These are phyloP conservation scores for Teleogryllus oceanicus DNA, from an alignment of 2,888 invertebrate genomes.

Conservation along the genomic window DNA sequence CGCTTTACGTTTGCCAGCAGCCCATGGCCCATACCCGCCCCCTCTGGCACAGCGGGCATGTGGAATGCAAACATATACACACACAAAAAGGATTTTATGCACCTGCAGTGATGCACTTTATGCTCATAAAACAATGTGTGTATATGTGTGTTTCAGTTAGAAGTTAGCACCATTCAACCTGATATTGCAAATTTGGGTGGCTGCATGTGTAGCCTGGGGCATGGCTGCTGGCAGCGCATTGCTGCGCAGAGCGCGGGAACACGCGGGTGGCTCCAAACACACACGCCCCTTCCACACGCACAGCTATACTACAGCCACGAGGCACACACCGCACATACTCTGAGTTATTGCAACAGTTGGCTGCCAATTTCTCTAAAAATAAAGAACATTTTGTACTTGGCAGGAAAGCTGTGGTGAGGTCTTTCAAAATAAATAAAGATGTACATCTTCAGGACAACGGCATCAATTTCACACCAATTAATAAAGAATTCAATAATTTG, in stretches of 20 bases:
- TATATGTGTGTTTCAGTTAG: not conserved
- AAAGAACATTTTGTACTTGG: constrained; percentile 35
- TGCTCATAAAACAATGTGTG: not conserved
- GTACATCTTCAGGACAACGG: not conserved
- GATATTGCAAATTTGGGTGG: constrained; percentile 12
- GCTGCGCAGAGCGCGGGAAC: not conserved
- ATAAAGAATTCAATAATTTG: constrained; percentile 21
- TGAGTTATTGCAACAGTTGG: constrained; percentile 34
- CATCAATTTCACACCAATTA: constrained; percentile 3
- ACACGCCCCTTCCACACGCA: not conserved
- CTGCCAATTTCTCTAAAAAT: constrained; percentile 34
- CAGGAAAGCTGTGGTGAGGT: constrained; percentile 28
- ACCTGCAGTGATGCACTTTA: not conserved
- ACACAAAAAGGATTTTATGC: not conserved
- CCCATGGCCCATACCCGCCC: not conserved
- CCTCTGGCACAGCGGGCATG: too few relatives aligned
- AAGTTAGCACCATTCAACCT: constrained; percentile 18
- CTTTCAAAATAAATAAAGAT: constrained; percentile 26
- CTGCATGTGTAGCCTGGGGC: not conserved
- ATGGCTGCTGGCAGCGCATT: not conserved
- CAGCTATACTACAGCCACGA: constrained; percentile 23
- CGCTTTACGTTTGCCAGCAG: constrained; percentile 18
- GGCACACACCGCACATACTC: constrained; percentile 21
- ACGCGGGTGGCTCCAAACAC: constrained; percentile 7
- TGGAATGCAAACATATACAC: not conserved